These are phyloP conservation scores for Ephydatia muelleri DNA, from an alignment of 37 sponge, comb jelly and placozoan species.

Conservation along the genomic window DNA sequence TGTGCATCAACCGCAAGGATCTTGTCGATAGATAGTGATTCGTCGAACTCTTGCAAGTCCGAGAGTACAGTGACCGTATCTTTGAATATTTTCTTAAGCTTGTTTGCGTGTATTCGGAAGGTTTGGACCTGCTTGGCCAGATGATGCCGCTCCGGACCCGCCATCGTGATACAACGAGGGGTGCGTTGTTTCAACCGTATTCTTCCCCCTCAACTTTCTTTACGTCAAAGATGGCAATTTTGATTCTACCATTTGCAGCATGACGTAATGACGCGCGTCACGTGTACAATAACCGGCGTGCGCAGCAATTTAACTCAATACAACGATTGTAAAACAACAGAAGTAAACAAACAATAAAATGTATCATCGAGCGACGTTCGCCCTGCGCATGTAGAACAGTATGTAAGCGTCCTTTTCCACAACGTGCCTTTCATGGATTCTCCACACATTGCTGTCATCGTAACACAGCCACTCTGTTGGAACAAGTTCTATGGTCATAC, in stretches of 20 bases:
- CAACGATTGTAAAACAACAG: background rate
- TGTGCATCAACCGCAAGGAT: slow-evolving; percentile 63
- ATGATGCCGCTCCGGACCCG: slow-evolving; percentile 61
- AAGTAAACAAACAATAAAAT: background rate
- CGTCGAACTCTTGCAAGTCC: slow-evolving; percentile 84
- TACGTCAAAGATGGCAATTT: background rate
- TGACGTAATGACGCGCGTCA: background rate
- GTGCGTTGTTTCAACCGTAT: background rate
- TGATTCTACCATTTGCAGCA: background rate
- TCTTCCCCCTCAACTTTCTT: background rate
- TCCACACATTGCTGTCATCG: slow-evolving; percentile 66
- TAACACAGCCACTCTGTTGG: slow-evolving; percentile 66
- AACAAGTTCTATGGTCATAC: background rate
- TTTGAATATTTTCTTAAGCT: slow-evolving; percentile 84
- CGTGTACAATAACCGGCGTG: too few relatives aligned
- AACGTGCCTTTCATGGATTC: slow-evolving; percentile 24
- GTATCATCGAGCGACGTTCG: background rate
- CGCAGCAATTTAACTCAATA: background rate
- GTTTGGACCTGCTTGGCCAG: slow-evolving; percentile 59
- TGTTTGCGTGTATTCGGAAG: slow-evolving; percentile 72
- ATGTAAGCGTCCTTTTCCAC: slow-evolving; percentile 65
- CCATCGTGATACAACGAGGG: slow-evolving; percentile 1
- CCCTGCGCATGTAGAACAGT: slow-evolving; percentile 64
- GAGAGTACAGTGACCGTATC: slow-evolving; percentile 80
- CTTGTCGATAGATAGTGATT: slow-evolving; percentile 69